A percentile compares a stretch with the other conserved stretches of the same genome.
phyloP scores from a whole-genome alignment of 2,113 vertebrate genomes.

The Tiliqua scincoides region DNA sequence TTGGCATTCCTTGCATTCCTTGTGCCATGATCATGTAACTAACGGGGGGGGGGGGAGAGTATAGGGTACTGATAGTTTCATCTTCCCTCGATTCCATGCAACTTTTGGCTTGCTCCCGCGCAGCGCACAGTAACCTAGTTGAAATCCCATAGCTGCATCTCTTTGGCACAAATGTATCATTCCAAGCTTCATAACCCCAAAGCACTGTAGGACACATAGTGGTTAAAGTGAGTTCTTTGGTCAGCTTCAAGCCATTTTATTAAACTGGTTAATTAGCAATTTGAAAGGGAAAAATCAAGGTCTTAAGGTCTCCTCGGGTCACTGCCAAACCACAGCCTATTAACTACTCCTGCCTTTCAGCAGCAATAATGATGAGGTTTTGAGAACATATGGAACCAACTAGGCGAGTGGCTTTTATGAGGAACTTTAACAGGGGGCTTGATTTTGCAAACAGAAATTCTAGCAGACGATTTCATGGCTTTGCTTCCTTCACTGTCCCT shows the following conservation, averaged over 20 bases:
- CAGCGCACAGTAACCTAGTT: neutral
- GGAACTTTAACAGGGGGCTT: conserved; percentile 70
- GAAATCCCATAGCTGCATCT: accelerated
- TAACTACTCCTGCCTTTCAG: conserved; percentile 75
- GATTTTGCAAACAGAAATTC: conserved; percentile 72
- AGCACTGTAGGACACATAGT: neutral
- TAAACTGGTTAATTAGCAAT: conserved; percentile 64
- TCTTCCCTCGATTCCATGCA: neutral
- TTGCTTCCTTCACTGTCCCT: conserved; percentile 71
- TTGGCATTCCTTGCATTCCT: neutral
- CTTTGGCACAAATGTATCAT: accelerated
- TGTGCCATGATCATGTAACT: neutral
- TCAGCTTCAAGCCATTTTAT: conserved; percentile 58
- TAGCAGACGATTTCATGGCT: conserved; percentile 75
- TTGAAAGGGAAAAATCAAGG: conserved; percentile 41
- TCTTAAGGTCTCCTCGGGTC: conserved; percentile 66
- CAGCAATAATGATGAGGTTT: conserved; percentile 70
- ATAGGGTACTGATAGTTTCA: neutral
- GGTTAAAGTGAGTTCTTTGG: conserved; percentile 26
- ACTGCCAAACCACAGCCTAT: conserved; percentile 73
- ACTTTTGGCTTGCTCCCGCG: neutral
- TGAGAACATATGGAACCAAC: conserved; percentile 76
- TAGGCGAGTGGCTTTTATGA: conserved; percentile 72
- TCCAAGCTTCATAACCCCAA: neutral
- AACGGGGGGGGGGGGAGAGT: neutral